Base-by-base conservation (phyloP, 1,140 invertebrate species). In the Brachystomella parvula region DNA sequence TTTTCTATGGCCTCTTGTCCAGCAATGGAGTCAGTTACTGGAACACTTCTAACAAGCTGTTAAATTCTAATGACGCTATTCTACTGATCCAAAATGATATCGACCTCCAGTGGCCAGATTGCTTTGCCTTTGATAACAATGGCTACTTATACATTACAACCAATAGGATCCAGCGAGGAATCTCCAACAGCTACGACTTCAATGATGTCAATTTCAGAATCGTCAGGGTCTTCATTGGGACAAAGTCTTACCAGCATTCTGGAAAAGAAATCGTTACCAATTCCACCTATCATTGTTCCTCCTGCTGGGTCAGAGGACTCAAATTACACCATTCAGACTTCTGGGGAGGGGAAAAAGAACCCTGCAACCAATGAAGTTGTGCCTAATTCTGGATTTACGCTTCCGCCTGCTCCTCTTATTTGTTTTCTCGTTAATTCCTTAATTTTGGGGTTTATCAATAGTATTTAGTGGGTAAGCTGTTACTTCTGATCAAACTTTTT, bases 31-130 rank as follows among this genome's bases (percentile, higher is more conserved):
- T 88, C 30, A 82, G 82, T 1, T 82, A 81, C 75, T 87, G 85
- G 85, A 84, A 88, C 73, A 83, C 81, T 9, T 31, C 28, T 9
- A 31, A 15, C 29, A 29, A 17, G 3, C 6, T 15, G 19, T 3
- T 33, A 3, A 60, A 60, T 19, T 19, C 28, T 24, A 44, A 15
- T 12, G 12, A 63, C 26, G 58, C 2, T 3, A 19, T 63, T 21
- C 21, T 86, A 26, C 83, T 88, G 49, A 82, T 84, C 2, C 78
- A 82, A 59, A 85, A 87, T 75, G 79, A 82, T 9, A 80, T 79
- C 30, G 81, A 82, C 49, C 83, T 87, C 73, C 85, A 87, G 73
- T 89, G 87, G 86, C 82, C 86, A 0, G 84, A 86, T 68, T 82
- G 81, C n/a, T 87, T 89, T 73, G 81, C 82, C 2, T 85, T 88